Evolutionary conservation across 2,113 vertebrate species (phyloP).

Genomic region (Marcusenius ussheri): DNA sequence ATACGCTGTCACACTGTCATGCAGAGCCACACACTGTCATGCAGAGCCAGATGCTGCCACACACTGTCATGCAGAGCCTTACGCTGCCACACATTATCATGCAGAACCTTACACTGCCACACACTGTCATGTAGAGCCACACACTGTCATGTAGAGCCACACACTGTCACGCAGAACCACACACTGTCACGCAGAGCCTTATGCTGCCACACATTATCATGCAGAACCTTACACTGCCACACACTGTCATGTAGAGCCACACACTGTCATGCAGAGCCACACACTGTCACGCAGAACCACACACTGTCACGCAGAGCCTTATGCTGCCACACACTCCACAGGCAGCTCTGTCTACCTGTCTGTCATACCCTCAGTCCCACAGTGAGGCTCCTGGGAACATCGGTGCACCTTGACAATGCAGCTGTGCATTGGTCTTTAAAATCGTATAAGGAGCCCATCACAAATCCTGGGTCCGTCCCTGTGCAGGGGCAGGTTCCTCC

Average conservation of each 20-base stretch:
- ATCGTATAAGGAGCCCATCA: neutral
- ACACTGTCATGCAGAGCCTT: too few relatives aligned
- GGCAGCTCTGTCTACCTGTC: neutral
- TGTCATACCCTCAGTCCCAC: neutral
- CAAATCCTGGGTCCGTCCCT: neutral
- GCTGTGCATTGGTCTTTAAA: neutral
- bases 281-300: neutral
- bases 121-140: neutral
- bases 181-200: too few relatives aligned
- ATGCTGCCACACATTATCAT: too few relatives aligned
- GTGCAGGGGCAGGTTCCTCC: neutral
- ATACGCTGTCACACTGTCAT: too few relatives aligned
- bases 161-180: too few relatives aligned
- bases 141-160: too few relatives aligned
- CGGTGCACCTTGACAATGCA: neutral
- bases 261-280: neutral
- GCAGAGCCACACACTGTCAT: neutral
- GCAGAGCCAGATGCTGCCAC: neutral
- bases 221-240: too few relatives aligned
- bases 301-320: neutral
- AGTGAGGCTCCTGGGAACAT: neutral
- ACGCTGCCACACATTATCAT: too few relatives aligned
- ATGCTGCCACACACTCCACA: neutral
- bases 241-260: too few relatives aligned
- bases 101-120: too few relatives aligned